These are phyloP conservation scores for Centropus bengalensis DNA, from an alignment of 2,113 vertebrate species.

Conservation along the genomic window DNA sequence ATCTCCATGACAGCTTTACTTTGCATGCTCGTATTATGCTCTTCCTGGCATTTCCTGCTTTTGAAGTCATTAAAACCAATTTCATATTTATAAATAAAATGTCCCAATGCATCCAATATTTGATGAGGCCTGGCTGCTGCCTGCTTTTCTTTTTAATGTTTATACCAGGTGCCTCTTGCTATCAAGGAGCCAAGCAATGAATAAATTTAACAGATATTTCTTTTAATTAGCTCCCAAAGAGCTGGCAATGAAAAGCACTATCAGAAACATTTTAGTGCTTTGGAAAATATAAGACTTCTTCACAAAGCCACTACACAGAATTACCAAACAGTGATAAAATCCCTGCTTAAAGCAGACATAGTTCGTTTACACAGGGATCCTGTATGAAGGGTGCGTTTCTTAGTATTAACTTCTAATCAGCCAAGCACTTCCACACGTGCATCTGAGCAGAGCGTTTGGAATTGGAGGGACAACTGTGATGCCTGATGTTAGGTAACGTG, in stretches of 20 bases:
- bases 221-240: conserved; percentile 68
- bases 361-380: conserved; percentile 37
- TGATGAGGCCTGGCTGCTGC: conserved; percentile 48
- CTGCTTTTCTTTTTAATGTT: conserved; percentile 56
- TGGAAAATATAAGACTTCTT: conserved; percentile 46
- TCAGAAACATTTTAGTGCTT: conserved; percentile 51
- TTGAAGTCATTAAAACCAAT: conserved; percentile 60
- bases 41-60: conserved; percentile 45
- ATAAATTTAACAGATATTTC: conserved; percentile 63
- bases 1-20: conserved; percentile 42
- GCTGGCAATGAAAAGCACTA: conserved; percentile 41
- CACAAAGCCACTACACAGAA: conserved; percentile 25
- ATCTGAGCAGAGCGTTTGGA: background rate
- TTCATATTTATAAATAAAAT: conserved; percentile 62
- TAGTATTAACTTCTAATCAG: conserved; percentile 37
- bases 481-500: background rate
- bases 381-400: conserved; percentile 21
- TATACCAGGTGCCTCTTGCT: conserved; percentile 58
- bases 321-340: conserved; percentile 46
- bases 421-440: background rate
- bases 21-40: background rate
- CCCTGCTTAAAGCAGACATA: conserved; percentile 41
- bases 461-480: background rate
- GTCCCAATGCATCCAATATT: conserved; percentile 46
- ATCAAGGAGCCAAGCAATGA: conserved; percentile 53